Evolutionary conservation across 2,797 vertebrate species (phyloP).

Genomic region (Schizopygopsis pylzovi): DNA sequence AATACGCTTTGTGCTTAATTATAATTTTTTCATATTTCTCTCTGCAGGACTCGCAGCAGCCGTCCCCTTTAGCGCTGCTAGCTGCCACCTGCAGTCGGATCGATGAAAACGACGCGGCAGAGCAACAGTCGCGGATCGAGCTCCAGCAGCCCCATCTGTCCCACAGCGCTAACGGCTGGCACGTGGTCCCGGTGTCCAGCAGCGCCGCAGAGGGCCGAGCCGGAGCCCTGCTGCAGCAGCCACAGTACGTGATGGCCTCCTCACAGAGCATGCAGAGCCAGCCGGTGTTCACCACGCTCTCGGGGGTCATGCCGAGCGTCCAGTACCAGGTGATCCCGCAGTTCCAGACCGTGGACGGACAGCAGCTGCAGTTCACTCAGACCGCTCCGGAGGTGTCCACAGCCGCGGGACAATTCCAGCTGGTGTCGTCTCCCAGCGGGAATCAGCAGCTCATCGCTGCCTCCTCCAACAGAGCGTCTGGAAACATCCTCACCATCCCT

Average conservation of each 20-base stretch:
- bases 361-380: conserved; percentile 89
- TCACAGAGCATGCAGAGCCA: conserved; percentile 88
- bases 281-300: conserved; percentile 89
- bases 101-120: conserved; percentile 85
- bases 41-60: conserved; percentile 90
- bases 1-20: too few relatives aligned
- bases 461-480: conserved; percentile 79
- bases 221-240: conserved; percentile 75
- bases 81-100: conserved; percentile 97
- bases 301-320: conserved; percentile 91
- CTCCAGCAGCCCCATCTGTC: conserved; percentile 85
- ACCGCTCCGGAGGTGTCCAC: conserved; percentile 76
- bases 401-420: conserved; percentile 77
- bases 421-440: conserved; percentile 82
- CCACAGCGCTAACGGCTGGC: conserved; percentile 91
- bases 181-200: conserved; percentile 83
- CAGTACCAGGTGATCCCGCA: conserved; percentile 98
- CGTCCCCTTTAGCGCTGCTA: conserved; percentile 92
- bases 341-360: conserved; percentile 95
- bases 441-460: conserved; percentile 84
- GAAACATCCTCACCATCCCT: conserved; percentile 82
- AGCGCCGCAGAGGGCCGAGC: conserved; percentile 65
- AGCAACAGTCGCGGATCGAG: conserved; percentile 79
- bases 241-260: conserved; percentile 88
- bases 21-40: neutral